phyloP scores from a whole-genome alignment of 2,888 invertebrate species.

The Aleiodes testaceus region DNA sequence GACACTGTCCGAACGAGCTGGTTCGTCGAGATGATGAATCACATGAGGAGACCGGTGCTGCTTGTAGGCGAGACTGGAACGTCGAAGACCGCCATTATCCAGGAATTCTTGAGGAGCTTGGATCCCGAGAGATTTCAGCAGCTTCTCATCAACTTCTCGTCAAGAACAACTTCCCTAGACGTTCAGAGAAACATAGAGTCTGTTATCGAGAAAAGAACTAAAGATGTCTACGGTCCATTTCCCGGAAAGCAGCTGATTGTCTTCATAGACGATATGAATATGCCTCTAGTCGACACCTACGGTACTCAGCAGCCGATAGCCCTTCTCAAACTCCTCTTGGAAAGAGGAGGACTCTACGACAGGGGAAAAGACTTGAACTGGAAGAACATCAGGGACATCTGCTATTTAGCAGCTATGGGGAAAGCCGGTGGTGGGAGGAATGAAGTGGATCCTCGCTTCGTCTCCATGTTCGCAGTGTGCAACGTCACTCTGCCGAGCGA shows the following conservation, averaged over 20 bases:
- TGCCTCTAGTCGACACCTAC: constrained; percentile 91
- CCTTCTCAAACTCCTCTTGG: constrained; percentile 90
- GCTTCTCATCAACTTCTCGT: constrained; percentile 92
- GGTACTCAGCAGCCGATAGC: constrained; percentile 97
- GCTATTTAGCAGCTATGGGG: constrained; percentile 89
- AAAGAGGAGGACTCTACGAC: constrained; percentile 91
- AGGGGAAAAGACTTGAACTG: constrained; percentile 91
- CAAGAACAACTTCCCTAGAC: constrained; percentile 91
- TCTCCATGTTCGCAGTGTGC: constrained; percentile 91
- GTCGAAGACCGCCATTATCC: constrained; percentile 92
- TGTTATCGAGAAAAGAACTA: constrained; percentile 90
- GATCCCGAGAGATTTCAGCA: constrained; percentile 82
- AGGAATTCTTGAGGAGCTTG: constrained; percentile 84
- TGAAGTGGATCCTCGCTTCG: constrained; percentile 91
- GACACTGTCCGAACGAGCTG: constrained; percentile 89
- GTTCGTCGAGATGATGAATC: constrained; percentile 84
- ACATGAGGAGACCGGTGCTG: constrained; percentile 85
- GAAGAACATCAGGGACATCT: constrained; percentile 89
- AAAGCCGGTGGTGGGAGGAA: constrained; percentile 92
- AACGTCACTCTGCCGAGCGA: constrained; percentile 90
- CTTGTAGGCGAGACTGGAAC: constrained; percentile 94
- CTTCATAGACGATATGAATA: constrained; percentile 96
- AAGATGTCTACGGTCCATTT: constrained; percentile 92
- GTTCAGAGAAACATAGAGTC: constrained; percentile 92
- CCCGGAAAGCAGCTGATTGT: constrained; percentile 91